Base-by-base conservation (phyloP, 1,140 invertebrate genomes). In the Laodelphax striatellus region DNA sequence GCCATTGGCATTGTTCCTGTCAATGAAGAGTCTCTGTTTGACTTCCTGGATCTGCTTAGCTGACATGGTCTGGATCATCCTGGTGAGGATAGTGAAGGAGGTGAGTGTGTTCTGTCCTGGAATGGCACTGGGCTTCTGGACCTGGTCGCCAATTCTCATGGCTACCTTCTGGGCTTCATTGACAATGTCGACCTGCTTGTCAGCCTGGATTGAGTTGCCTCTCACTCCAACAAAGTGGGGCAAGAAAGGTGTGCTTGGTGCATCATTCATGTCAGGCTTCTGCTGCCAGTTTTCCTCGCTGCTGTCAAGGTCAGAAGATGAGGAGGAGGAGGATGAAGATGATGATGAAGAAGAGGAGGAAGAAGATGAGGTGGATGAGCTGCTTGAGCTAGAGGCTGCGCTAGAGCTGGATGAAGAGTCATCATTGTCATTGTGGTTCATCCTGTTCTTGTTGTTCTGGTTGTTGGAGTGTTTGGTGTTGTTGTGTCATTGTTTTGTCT, bases 31-130 rank as follows among this genome's bases (percentile, higher is more conserved):
- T 38, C 34, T 38, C 34, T 38, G 34, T 13, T 38, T 73, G 17
- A 69, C 70, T 65, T 77, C 68, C 62, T 72, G 66, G 0, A 83
- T 70, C 66, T 84, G 77, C 19, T 81, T 72, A 14, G 67, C 68
- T 67, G 73, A 80, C 80, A 86, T 81, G 1, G 75, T 75, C 10
- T 80, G 74, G 43, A 84, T 69, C 11, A 86, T 57, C 8, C 73
- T 70, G 14, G 73, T 72, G n/a, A 87, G 65, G 19, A 81, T 78
- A 41, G 75, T 77, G 70, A 80, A 85, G 66, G 82, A 85, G 14
- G 77, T 75, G 0, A 85, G 67, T 34, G 80, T 79, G 16, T 80
- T 71, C 43, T 76, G 61, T 62, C 77, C 73, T 0, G 75, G 74
- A 63, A 82, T 79, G n/a, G 76, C 70, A 63, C 76, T 77, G 0